A percentile compares a stretch with the other conserved stretches of the same genome.
Conservation (phyloP, 2,888 invertebrate genomes). For the Neoascia interrupta region DNA sequence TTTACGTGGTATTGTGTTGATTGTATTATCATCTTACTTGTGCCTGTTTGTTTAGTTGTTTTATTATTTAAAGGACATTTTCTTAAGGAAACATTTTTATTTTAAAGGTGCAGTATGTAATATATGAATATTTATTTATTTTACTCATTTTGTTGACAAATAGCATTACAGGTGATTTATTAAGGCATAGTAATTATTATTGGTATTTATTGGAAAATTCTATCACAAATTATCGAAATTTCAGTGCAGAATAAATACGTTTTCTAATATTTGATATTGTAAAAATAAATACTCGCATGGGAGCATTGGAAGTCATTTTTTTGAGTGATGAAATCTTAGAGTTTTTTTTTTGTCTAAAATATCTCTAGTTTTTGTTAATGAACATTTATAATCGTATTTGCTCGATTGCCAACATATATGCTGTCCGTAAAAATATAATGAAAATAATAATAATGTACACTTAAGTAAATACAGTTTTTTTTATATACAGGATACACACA, state of each 20-base stretch:
- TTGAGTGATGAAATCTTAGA: too few relatives aligned
- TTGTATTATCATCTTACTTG: slow-evolving; percentile 61
- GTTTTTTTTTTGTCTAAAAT: slow-evolving; percentile 16
- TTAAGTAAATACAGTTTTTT: slow-evolving; percentile 31
- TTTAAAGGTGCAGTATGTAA: slow-evolving; percentile 60
- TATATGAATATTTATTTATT: slow-evolving; percentile 26
- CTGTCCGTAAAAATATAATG: slow-evolving; percentile 74
- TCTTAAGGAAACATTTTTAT: slow-evolving; percentile 40
- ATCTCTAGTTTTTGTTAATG: slow-evolving; percentile 36
- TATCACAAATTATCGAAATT: slow-evolving; percentile 68
- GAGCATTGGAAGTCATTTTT: slow-evolving; percentile 31
- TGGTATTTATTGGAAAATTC: too few relatives aligned
- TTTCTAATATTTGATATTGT: slow-evolving; percentile 43
- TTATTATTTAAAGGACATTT: slow-evolving; percentile 45
- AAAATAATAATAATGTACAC: slow-evolving; percentile 27
- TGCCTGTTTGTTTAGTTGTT: slow-evolving; percentile 53
- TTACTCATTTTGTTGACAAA: slow-evolving; percentile 60
- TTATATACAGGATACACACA: slow-evolving; percentile 47
- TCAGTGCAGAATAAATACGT: slow-evolving; percentile 62
- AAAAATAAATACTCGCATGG: slow-evolving; percentile 47
- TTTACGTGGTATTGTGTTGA: slow-evolving; percentile 64
- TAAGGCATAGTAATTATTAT: too few relatives aligned
- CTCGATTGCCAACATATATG: slow-evolving; percentile 81
- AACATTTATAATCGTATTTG: slow-evolving; percentile 74
- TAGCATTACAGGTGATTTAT: slow-evolving; percentile 61